Base-by-base conservation (phyloP, 2,888 invertebrate genomes). In the Opisthograptis luteolata region DNA sequence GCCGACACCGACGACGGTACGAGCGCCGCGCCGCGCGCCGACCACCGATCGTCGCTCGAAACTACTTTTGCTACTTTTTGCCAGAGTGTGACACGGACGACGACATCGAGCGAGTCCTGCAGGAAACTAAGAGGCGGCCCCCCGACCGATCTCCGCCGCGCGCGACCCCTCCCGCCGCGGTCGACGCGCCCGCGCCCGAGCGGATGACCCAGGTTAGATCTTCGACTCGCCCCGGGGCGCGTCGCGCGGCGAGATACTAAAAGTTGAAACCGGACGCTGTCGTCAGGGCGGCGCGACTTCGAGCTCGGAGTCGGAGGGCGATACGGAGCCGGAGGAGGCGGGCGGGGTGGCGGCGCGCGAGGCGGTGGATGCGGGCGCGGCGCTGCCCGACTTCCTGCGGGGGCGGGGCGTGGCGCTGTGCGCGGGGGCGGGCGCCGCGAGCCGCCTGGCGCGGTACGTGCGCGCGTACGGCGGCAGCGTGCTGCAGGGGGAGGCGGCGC, bases 381-480 rank as follows among this genome's bases (percentile, higher is more conserved):
- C 57, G 8, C 60, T 93, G 52, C 89, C 90, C 1, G 76, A 84
- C 55, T 79, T 92, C 55, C 92, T 93, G 67, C 75, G 76, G 5
- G 84, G 86, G 39, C 6, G 28, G 30, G 19, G 28, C 15, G 6
- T 10, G 15, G 24, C 14, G 35, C 40, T 20, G n/a, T 40, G 40
- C n/a, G 9, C 9, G 9, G 17, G 17, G 17, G 35, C 27, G 6
- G 8, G 36, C n/a, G 47, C 36, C 5, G 56, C 40, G 40, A 19
- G 1, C 8, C 25, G 10, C 81, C 80, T 60, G 71, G 77, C 3
- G 73, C 64, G 93, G 46, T 93, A 93, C 72, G 87, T 95, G 39
- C 79, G 81, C 35, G 94, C 94, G 0, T 94, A 93, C 77, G 92
- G 93, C 32, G 95, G 94, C 73, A 91, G 86, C 43, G 71, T 82